These are phyloP conservation scores for Lichenostomus cassidix DNA, from an alignment of 2,113 vertebrate species.

Conservation along the genomic window DNA sequence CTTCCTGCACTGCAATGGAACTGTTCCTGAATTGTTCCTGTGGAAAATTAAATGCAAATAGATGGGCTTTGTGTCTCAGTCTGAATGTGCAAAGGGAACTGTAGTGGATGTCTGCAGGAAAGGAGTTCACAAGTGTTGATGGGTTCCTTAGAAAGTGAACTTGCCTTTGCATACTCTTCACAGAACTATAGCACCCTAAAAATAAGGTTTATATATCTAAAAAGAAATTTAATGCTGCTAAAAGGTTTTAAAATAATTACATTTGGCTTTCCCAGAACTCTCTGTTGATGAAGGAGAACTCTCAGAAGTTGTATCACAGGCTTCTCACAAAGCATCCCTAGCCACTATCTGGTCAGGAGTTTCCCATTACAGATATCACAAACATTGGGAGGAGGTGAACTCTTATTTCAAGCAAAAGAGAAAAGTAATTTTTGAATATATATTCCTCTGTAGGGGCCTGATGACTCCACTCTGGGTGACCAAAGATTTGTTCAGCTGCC, in stretches of 20 bases:
- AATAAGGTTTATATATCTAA: background rate
- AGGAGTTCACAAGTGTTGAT: background rate
- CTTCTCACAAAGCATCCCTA: background rate
- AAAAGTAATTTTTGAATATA: background rate
- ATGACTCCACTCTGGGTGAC: background rate
- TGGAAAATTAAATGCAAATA: slow-evolving; percentile 28
- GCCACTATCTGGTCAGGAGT: background rate
- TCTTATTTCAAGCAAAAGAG: background rate
- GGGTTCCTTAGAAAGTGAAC: background rate
- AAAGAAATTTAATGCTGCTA: background rate
- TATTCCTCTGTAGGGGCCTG: background rate
- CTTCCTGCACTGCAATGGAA: background rate
- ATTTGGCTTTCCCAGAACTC: background rate
- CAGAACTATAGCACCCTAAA: background rate
- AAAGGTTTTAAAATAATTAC: background rate
- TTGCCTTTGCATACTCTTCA: background rate
- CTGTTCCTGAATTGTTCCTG: background rate
- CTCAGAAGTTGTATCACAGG: background rate
- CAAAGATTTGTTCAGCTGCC: background rate
- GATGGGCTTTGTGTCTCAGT: background rate
- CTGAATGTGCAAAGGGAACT: background rate
- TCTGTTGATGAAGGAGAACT: background rate
- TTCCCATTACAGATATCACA: background rate
- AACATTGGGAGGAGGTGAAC: background rate
- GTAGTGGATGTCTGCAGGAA: background rate